Base-by-base conservation (phyloP, 2,113 vertebrate species). In the Clarias gariepinus region DNA sequence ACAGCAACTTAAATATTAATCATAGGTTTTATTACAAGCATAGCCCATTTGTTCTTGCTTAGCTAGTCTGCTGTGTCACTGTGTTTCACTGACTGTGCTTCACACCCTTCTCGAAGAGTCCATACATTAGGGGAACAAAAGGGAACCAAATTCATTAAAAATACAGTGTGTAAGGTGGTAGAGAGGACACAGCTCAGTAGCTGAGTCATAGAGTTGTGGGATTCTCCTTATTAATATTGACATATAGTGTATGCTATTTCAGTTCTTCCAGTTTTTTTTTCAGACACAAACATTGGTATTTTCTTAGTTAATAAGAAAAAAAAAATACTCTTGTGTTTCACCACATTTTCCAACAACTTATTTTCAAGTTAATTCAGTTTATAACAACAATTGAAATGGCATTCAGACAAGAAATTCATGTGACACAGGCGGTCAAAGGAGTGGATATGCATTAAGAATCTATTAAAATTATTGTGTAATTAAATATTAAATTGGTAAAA, bases 371-470 rank as follows among this genome's bases (percentile, higher is more conserved):
- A 4, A 1, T 76, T 61, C 28, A 53, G 77, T 53, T 61, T 81
- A 88, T 86, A 88, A 78, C 28, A 88, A 68, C 64, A 47, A 47
- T 80, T 81, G 52, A 77, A 80, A 82, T 63, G n/a, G 55, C 52
- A 52, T 71, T 76, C 55, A 83, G 21, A n/a, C 1, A 21, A 16
- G 78, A 89, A 82, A 83, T 89, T 86, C 82, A 84, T 76, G 58
- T 21, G 18, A 68, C 52, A n/a, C 60, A 41, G 60, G 60, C 74
- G 58, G 79, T 58, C 84, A 89, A 89, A 86, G 23, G 71, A 47
- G 33, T 23, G 68, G 68, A 36, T 19, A 15, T 60, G 21, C 30
- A 33, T 71, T 47, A 79, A 47, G 57, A 84, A 78, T 19, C 15
- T 33, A 11, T 66, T n/a, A 47, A 47, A 47, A 47, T 47, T 6